Base-by-base conservation (phyloP, 2,797 vertebrate species). In the Buphagus erythrorhynchus region DNA sequence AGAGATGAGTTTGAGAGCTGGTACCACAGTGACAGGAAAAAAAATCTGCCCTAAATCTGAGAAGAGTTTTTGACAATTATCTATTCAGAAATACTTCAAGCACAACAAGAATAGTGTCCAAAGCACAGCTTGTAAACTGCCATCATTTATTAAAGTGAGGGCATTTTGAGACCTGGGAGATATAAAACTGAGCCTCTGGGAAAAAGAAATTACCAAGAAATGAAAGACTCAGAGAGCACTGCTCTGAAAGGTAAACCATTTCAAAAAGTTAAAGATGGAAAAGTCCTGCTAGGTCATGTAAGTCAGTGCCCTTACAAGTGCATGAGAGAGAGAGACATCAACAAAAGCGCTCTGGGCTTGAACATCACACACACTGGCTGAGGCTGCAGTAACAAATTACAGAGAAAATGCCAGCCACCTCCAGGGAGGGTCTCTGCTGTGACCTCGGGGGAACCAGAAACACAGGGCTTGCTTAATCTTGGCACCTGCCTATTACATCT, bases 221-320 rank as follows among this genome's bases (percentile, higher is more conserved):
- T 90, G 58, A 91, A 79, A 29, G 61, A 72, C 10, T 72, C 22
- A 25, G 52, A 58, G 40, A 63, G 17, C 33, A 2, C 13, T 78
- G 62, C 81, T 94, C 42, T 58, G 54, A 90, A 85, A 93, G 52
- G 81, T 45, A 93, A 93, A 74, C 16, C 29, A 11, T 72, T 94
- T 90, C 55, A 89, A 88, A 93, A 88, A 90, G 29, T 55, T 93
- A 91, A 93, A 95, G 89, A 78, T 46, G 36, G 58, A 95, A 87
- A 93, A 90, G 91, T 92, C 61, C 75, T 83, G 14, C 76, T 49
- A 52, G 95, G 81, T 83, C 59, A 2, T 69, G 78, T 83, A 86
- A 89, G 84, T 72, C 86, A 66, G 33, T 55, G 72, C 43, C 61
- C 69, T 93, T 86, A 77, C 4, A 28, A 86, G 58, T 24, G 36